Base-by-base conservation (phyloP, 2,113 vertebrate species). In the Bagarius yarrelli region DNA sequence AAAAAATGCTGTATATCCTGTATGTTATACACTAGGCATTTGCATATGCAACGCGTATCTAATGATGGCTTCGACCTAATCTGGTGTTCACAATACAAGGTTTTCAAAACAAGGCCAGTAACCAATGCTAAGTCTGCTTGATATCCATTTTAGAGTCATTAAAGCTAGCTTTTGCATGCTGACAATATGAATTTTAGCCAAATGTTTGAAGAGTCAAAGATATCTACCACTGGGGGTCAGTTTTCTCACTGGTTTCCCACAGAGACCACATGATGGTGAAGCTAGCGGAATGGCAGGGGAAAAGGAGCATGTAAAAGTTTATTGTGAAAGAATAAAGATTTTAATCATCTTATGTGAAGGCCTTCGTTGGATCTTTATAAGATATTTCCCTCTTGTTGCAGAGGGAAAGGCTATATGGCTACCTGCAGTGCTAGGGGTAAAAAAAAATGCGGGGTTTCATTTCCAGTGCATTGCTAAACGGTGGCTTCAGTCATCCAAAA, bases 121-220 rank as follows among this genome's bases (percentile, higher is more conserved):
- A 80, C 76, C 74, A 80, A 67, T 70, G 55, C 79, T 23, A 70
- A 82, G 84, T 59, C 53, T 86, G 73, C 50, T 44, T 67, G 84
- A 84, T 83, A 57, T 89, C 86, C 87, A 88, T 69, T 85, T 47
- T 85, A 66, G 74, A 88, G 70, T 55, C 78, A 80, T 88, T 86
- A 87, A 90, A 81, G 30, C 80, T 84, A 80, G 81, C 71, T 86
- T 89, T 84, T 56, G 81, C 83, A 90, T 90, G 87, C 91, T 91
- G 91, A 93, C 89, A 92, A 91, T 89, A 87, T 92, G 89, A 87
- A 95, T 96, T 97, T 95, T 81, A 94, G 93, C 92, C 89, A 88
- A 87, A 93, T 92, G 92, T 96, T 94, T 95, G 94, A 97, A 94
- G 94, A 94, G 92, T 95, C 93, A 95, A 95, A 96, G 91, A 92